These are phyloP conservation scores for Tenthredo scrophulariae DNA, from an alignment of 2,888 invertebrate genomes.

Conservation along the genomic window DNA sequence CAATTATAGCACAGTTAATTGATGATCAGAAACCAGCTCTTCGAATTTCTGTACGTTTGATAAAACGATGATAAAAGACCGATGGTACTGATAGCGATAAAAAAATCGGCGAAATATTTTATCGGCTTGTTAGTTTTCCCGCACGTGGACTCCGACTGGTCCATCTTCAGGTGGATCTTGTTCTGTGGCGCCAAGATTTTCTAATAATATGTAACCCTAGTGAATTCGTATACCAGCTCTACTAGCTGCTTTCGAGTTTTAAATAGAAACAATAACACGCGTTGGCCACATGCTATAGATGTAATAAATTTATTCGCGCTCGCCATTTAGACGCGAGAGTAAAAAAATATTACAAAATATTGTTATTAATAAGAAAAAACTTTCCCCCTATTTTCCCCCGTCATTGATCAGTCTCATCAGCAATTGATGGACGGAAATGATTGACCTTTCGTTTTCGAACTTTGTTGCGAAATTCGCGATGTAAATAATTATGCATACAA, in stretches of 20 bases:
- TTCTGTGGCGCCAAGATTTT: slow-evolving; percentile 36
- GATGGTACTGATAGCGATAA: background rate
- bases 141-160: background rate
- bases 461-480: background rate
- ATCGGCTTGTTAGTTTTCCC: background rate
- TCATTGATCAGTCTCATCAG: background rate
- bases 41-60: background rate
- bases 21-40: background rate
- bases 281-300: background rate
- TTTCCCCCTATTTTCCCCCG: background rate
- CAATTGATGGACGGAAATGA: background rate
- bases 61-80: background rate
- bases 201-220: slow-evolving; percentile 35
- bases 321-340: background rate
- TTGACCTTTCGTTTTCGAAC: background rate
- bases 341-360: background rate
- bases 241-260: background rate
- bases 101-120: background rate
- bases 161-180: slow-evolving; percentile 13
- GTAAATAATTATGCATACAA: background rate
- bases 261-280: slow-evolving; percentile 30
- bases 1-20: background rate
- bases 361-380: background rate
- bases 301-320: background rate
- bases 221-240: background rate